Conservation (phyloP, 2,113 vertebrate species). For the Ceyx melanurus region DNA sequence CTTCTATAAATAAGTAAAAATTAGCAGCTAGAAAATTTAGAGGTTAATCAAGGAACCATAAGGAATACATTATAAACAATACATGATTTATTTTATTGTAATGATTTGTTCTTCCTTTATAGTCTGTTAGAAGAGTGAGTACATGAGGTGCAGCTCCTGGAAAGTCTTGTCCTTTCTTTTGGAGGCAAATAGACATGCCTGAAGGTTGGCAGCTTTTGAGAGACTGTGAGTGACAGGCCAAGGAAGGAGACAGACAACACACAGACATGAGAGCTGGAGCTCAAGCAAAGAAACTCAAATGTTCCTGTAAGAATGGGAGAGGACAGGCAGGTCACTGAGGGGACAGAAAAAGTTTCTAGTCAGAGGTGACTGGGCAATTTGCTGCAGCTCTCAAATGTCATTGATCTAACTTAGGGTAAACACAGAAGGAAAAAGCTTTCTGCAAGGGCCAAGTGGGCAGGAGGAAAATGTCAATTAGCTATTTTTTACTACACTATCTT, state of each 20-base stretch:
- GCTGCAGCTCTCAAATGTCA: not conserved
- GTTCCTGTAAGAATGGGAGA: not conserved
- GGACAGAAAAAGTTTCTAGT: not conserved
- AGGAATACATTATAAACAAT: not conserved
- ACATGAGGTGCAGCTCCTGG: not conserved
- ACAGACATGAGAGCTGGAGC: not conserved
- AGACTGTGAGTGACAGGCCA: not conserved
- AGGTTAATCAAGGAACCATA: not conserved
- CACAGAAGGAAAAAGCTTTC: not conserved
- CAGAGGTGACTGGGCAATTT: not conserved
- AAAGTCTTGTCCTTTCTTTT: not conserved
- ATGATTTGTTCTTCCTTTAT: not conserved
- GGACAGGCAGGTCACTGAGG: not conserved
- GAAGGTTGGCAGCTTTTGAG: not conserved
- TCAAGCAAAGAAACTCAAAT: not conserved
- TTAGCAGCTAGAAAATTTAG: not conserved
- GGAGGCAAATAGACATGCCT: not conserved
- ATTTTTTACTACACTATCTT: not conserved
- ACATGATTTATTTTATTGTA: not conserved
- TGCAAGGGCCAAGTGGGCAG: not conserved
- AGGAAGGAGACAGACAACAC: not conserved
- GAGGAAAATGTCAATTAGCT: not conserved
- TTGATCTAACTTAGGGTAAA: not conserved
- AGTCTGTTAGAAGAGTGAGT: not conserved
- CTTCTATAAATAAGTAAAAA: not conserved